phyloP scores from a whole-genome alignment of 2,888 invertebrate species.

The Lycia hirtaria region DNA sequence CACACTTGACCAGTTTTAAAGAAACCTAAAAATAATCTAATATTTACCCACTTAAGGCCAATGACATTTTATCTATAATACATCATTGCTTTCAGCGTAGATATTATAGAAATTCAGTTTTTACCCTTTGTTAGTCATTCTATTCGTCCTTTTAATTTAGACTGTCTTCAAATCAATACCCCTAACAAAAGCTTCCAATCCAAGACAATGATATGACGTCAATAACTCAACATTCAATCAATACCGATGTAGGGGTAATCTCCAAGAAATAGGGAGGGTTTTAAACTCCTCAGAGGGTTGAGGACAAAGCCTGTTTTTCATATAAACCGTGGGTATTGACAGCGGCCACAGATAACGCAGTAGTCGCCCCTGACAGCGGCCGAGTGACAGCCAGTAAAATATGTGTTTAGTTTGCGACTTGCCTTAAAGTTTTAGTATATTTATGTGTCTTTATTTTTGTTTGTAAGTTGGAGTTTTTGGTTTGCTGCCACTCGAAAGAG shows the following conservation, averaged over 20 bases:
- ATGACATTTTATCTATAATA: too few species aligned
- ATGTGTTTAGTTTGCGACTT: slow-evolving; percentile 41
- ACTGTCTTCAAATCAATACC: background rate
- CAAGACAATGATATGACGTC: slow-evolving; percentile 31
- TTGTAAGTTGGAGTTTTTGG: slow-evolving; percentile 15
- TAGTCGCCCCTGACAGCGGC: slow-evolving; percentile 31
- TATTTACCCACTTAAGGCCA: too few species aligned
- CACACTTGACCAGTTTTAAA: too few species aligned
- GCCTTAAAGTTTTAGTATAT: slow-evolving; percentile 38
- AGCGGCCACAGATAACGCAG: slow-evolving; percentile 6
- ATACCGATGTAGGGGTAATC: slow-evolving; percentile 49
- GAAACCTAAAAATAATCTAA: too few species aligned
- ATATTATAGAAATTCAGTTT: too few species aligned
- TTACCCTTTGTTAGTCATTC: background rate
- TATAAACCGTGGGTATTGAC: slow-evolving; percentile 38
- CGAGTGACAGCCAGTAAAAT: slow-evolving; percentile 44
- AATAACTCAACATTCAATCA: slow-evolving; percentile 49
- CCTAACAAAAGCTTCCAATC: slow-evolving; percentile 5
- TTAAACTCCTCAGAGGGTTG: slow-evolving; percentile 56
- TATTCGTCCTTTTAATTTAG: background rate
- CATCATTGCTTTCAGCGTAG: too few species aligned
- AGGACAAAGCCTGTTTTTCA: slow-evolving; percentile 53
- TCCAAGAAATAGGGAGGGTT: slow-evolving; percentile 53
- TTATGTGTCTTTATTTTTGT: slow-evolving; percentile 39
- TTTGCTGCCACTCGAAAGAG: background rate